Evolutionary conservation across 2,888 invertebrate genomes (phyloP), one percentile per base, ranked within the genome.

Genomic region (Agonopterix heracliana): DNA sequence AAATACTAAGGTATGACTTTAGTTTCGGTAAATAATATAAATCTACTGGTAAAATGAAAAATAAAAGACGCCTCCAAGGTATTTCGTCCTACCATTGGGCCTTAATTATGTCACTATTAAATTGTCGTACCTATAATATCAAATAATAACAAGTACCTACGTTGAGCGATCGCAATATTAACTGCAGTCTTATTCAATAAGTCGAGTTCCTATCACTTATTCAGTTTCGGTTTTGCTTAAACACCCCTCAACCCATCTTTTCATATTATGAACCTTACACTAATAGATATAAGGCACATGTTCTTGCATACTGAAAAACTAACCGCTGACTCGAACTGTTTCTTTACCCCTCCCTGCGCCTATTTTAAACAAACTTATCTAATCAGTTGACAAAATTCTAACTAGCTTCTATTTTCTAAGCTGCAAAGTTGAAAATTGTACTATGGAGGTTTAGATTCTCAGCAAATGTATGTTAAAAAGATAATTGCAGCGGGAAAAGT

Each of bases 401-500:
- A 38, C 1, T 38, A n/a, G 38, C 26, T 26, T 26, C 26, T 26
- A 26, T 26, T 26, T 26, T 26, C 26, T 26, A 26, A 26, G 26
- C 26, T 26, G 26, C 26, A 26, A 26, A 26, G 26, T 26, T 5
- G 26, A 26, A 26, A 26, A 7, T 26, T 26, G 26, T 26, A 26
- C 7, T 5, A 7, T 5, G 26, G 0, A 26, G 26, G 7, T 26
- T 5, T 26, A 26, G 17, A 17, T 17, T 17, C 17, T 17, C 26
- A 5, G 26, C 26, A 7, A 26, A 26, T 26, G 26, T 26, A 38
- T 38, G 10, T 9, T 38, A 38, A 41, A 41, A 9, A 54, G 54
- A 70, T 76, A 74, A 76, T 76, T 76, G 69, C 65, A 60, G 56
- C 57, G 62, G 62, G 55, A 64, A 54, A 56, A 53, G 57, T 53